phyloP scores from a whole-genome alignment of 2,888 invertebrate species.

The Brachylomia viminalis region DNA sequence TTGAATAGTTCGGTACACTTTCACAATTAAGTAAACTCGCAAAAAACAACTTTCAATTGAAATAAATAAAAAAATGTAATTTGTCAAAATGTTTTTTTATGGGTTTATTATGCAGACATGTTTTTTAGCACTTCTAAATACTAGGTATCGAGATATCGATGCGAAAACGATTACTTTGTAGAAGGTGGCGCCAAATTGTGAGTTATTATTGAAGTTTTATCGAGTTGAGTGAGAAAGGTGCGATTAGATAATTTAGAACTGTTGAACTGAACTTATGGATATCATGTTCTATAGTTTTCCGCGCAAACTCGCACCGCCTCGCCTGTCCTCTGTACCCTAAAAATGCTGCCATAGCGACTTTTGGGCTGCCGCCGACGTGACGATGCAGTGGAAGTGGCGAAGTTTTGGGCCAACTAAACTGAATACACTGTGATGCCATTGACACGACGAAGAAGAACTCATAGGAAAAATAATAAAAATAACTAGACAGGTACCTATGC shows the following conservation, averaged over 20 bases:
- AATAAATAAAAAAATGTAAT: constrained; percentile 31
- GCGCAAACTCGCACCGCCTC: no score
- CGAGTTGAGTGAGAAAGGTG: neutral
- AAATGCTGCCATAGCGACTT: no score
- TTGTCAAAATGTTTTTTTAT: constrained; percentile 33
- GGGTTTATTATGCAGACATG: constrained; percentile 27
- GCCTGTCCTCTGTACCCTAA: no score
- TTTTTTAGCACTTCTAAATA: constrained; percentile 14
- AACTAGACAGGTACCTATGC: no score
- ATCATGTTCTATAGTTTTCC: no score
- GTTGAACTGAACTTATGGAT: no score
- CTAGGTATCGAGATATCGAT: constrained; percentile 1
- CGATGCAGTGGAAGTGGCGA: no score
- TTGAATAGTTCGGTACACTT: constrained; percentile 31
- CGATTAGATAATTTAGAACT: neutral
- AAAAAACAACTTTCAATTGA: constrained; percentile 43
- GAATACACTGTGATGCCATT: no score
- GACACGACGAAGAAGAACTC: no score
- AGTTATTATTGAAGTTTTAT: neutral
- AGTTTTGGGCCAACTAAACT: no score
- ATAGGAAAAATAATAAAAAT: no score
- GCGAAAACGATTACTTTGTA: constrained; percentile 12
- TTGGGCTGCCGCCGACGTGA: no score
- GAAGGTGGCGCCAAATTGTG: neutral
- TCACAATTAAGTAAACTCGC: constrained; percentile 31